Evolutionary conservation across 2,113 vertebrate species (phyloP).

Genomic region (Peromyscus leucopus): DNA sequence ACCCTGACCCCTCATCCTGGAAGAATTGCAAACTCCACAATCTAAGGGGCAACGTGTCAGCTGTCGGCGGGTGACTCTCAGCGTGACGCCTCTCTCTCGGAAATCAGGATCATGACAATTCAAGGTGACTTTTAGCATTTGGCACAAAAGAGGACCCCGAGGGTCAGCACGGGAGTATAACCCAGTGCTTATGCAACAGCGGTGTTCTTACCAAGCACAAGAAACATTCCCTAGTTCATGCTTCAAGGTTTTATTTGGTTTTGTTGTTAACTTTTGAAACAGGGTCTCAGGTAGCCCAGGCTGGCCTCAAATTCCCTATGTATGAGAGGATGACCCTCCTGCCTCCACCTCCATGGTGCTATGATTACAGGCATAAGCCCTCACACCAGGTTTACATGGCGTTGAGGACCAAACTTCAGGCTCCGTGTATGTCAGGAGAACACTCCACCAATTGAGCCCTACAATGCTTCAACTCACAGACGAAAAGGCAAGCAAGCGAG

Average conservation of each 20-base stretch:
- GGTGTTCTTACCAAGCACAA: background rate
- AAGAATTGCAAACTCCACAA: background rate
- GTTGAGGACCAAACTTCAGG: background rate
- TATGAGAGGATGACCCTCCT: background rate
- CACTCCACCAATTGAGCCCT: background rate
- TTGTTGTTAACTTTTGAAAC: background rate
- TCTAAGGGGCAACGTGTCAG: background rate
- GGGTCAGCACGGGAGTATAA: background rate
- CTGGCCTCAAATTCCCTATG: background rate
- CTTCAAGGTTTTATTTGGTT: background rate
- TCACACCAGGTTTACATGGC: background rate
- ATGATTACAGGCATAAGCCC: background rate
- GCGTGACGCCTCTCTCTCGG: fast-evolving
- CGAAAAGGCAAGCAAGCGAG: background rate
- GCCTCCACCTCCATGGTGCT: background rate
- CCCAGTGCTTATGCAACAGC: background rate
- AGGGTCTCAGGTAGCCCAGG: background rate
- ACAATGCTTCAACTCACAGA: background rate
- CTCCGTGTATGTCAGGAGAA: background rate
- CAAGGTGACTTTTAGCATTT: fast-evolving
- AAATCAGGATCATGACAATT: background rate
- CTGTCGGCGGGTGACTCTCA: too few relatives aligned
- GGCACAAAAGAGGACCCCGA: background rate
- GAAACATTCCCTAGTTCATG: background rate
- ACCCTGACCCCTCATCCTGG: background rate